phyloP scores from a whole-genome alignment of 2,888 invertebrate species.

The Rhagium mordax region DNA sequence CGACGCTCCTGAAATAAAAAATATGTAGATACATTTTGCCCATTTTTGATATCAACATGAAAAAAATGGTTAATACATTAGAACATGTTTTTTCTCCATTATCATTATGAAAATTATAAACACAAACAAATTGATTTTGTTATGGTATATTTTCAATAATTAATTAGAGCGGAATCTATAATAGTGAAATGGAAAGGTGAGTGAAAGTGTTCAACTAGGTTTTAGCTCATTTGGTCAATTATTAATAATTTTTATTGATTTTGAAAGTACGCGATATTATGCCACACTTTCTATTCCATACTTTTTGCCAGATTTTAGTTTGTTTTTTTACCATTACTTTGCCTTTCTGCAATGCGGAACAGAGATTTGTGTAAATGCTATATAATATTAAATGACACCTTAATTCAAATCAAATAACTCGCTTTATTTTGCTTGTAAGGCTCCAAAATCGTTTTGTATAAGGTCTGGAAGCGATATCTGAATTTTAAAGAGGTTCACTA shows the following conservation, averaged over 20 bases:
- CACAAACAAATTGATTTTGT: not conserved
- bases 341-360: not conserved
- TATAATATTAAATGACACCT: not conserved
- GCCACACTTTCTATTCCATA: not conserved
- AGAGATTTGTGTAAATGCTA: not conserved
- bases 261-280: not conserved
- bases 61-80: no score
- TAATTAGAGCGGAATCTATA: constrained; percentile 19
- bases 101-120: not conserved
- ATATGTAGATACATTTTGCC: constrained; percentile 7
- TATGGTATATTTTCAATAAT: constrained; percentile 2
- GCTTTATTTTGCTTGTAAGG: no score
- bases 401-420: not conserved
- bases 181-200: constrained; percentile 15
- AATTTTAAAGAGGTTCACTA: no score
- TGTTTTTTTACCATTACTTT: not conserved
- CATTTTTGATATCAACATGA: no score
- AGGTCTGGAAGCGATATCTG: no score
- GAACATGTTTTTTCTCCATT: no score
- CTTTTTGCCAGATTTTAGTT: not conserved
- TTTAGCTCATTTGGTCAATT: not conserved
- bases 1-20: constrained; percentile 76
- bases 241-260: not conserved
- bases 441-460: no score
- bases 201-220: constrained; percentile 1